Percentiles rank a stretch among this genome's conserved stretches.
Conservation (phyloP, 2,113 vertebrate species). For the Dasyurus viverrinus region DNA sequence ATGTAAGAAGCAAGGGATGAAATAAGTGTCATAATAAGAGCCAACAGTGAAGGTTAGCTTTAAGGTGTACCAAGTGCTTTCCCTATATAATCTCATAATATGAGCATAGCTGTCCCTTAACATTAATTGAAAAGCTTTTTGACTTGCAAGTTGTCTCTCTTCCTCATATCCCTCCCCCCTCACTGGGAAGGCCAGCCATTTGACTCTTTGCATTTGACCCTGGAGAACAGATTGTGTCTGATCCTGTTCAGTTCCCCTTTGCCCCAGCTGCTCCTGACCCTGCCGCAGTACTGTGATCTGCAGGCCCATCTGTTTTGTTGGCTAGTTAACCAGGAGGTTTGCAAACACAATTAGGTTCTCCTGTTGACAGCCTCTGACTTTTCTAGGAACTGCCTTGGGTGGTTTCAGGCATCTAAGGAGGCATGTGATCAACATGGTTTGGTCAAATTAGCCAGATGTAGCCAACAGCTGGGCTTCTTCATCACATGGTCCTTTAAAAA, state of each 20-base stretch:
- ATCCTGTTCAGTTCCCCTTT: background rate
- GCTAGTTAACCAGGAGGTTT: background rate
- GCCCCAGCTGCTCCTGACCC: background rate
- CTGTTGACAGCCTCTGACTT: background rate
- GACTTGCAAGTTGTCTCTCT: too few species aligned
- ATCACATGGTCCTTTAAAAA: constrained; percentile 32
- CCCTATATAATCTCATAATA: too few species aligned
- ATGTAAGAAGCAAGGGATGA: too few species aligned
- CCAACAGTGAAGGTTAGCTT: too few species aligned
- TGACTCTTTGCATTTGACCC: background rate
- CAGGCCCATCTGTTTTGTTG: background rate
- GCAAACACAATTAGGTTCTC: background rate
- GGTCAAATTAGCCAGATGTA: constrained; percentile 80
- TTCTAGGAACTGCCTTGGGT: background rate
- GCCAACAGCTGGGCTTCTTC: constrained; percentile 76
- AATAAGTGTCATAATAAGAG: too few species aligned
- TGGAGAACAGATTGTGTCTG: background rate
- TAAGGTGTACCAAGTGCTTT: too few species aligned
- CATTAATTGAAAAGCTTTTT: too few species aligned
- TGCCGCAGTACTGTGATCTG: too few species aligned
- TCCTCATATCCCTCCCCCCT: too few species aligned
- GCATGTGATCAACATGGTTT: constrained; percentile 78
- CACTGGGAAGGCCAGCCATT: too few species aligned
- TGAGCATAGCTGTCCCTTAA: too few species aligned
- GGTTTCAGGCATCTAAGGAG: background rate